Conservation (phyloP, 2,797 vertebrate species). For the Acridotheres tristis region DNA sequence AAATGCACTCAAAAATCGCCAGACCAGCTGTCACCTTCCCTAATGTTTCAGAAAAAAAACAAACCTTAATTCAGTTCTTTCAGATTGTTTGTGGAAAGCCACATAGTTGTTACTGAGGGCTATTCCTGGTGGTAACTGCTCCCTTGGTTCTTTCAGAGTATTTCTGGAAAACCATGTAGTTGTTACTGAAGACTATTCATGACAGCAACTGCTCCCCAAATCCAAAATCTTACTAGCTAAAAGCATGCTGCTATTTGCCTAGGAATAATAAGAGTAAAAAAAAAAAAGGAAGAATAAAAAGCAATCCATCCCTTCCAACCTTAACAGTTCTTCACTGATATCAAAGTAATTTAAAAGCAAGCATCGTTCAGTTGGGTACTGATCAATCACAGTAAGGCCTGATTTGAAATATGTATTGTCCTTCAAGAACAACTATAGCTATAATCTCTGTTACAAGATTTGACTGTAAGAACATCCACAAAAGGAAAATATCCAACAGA, state of each 20-base stretch:
- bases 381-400: neutral
- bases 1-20: neutral
- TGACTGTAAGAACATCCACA: neutral
- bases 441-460: neutral
- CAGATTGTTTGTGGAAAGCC: neutral
- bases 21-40: constrained; percentile 12
- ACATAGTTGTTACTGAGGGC: neutral
- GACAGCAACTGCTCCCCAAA: neutral
- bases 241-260: neutral
- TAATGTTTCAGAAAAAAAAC: neutral
- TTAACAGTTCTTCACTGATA: neutral
- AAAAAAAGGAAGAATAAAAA: neutral
- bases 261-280: neutral
- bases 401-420: neutral
- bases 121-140: neutral
- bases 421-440: neutral
- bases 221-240: neutral
- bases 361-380: neutral
- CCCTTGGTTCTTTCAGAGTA: neutral
- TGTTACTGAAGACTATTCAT: neutral
- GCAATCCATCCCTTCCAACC: neutral
- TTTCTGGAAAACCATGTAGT: neutral
- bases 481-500: neutral
- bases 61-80: neutral
- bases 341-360: neutral